Conservation (phyloP, 2,888 invertebrate genomes). For the Autographa pulchrina region DNA sequence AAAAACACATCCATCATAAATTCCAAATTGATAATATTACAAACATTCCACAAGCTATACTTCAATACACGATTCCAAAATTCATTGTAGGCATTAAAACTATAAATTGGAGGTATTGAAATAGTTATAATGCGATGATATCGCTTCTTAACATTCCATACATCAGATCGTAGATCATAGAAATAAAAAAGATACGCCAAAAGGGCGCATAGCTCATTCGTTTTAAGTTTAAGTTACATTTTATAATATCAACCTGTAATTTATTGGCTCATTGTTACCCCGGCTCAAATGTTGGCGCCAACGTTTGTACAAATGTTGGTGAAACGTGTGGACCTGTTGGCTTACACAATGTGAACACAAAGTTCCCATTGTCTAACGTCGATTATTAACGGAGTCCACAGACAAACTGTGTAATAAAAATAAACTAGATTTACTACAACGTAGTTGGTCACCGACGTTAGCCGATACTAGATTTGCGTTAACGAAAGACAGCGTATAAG, state of each 20-base stretch:
- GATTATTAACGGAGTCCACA: too few relatives aligned
- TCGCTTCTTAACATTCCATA: background rate
- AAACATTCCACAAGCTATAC: conserved; percentile 25
- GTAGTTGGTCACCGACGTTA: too few relatives aligned
- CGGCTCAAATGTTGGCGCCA: too few relatives aligned
- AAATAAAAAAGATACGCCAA: background rate
- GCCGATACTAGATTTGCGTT: too few relatives aligned
- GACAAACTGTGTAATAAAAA: too few relatives aligned
- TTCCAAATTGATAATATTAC: conserved; percentile 30
- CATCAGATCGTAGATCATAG: background rate
- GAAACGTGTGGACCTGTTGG: too few relatives aligned
- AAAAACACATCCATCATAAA: conserved; percentile 16
- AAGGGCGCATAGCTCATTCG: background rate
- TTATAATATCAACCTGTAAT: background rate
- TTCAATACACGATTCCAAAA: conserved; percentile 35
- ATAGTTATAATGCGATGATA: conserved; percentile 12
- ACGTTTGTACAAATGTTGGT: too few relatives aligned
- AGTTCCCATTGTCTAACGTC: too few relatives aligned
- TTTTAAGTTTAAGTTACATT: background rate
- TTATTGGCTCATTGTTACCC: background rate
- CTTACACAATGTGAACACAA: too few relatives aligned
- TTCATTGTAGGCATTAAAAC: conserved; percentile 50
- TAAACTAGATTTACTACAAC: too few relatives aligned
- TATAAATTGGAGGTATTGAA: conserved; percentile 48
- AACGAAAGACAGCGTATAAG: too few relatives aligned